Evolutionary conservation across 2,113 vertebrate species (phyloP).

Genomic region (Psilopogon haemacephalus): DNA sequence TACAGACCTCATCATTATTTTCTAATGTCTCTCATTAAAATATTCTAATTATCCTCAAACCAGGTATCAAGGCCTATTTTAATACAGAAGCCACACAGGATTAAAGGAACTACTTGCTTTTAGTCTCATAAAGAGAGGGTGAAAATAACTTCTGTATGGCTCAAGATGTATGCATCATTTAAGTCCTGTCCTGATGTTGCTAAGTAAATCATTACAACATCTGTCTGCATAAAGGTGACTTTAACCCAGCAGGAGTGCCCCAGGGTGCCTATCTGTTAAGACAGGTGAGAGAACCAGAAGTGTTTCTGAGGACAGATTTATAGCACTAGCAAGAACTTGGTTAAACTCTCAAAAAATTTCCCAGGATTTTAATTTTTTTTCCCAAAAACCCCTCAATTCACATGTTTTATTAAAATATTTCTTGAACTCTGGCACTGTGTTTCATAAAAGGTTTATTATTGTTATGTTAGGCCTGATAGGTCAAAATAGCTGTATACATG

Average conservation of each 20-base stretch:
- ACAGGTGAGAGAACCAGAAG: background rate
- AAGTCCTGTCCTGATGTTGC: conserved; percentile 1
- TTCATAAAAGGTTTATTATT: background rate
- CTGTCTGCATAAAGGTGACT: background rate
- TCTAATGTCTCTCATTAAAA: too few species aligned
- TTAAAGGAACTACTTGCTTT: conserved; percentile 34
- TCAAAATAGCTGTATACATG: too few species aligned
- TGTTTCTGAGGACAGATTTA: background rate
- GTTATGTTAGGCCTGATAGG: too few species aligned
- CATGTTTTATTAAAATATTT: background rate
- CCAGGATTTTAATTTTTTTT: background rate
- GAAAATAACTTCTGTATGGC: conserved; percentile 26
- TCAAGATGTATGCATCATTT: conserved; percentile 23
- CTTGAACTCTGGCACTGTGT: too few species aligned
- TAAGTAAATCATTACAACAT: background rate
- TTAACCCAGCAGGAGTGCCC: background rate
- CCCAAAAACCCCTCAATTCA: background rate
- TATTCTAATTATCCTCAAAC: too few species aligned
- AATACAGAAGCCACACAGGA: conserved; percentile 6
- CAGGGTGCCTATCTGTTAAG: conserved; percentile 1
- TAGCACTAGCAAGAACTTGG: background rate
- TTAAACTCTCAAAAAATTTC: background rate
- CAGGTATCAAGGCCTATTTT: conserved; percentile 15
- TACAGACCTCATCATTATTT: too few species aligned
- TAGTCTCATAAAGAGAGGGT: background rate